Evolutionary conservation across 2,797 vertebrate species (phyloP).

Genomic region (Propithecus deckenii): DNA sequence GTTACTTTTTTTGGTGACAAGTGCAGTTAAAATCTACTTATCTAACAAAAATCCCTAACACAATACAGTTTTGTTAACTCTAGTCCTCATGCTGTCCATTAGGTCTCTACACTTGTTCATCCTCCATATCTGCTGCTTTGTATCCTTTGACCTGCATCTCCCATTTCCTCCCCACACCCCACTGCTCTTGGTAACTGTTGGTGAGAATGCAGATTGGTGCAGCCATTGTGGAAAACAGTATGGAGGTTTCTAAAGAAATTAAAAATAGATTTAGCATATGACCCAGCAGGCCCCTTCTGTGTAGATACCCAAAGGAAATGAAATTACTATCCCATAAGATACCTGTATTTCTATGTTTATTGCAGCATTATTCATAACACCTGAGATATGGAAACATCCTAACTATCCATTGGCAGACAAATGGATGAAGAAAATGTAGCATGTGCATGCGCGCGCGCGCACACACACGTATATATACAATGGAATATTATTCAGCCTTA

Average conservation of each 20-base stretch:
- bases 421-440: not conserved
- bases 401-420: not conserved
- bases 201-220: not conserved
- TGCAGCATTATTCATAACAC: not conserved
- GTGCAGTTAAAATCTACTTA: not conserved
- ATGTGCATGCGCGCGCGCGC: not conserved
- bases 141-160: not conserved
- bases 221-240: not conserved
- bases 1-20: not conserved
- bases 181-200: not conserved
- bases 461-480: not conserved
- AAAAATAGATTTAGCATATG: not conserved
- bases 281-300: not conserved
- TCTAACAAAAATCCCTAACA: not conserved
- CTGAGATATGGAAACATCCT: not conserved
- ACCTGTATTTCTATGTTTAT: not conserved
- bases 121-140: not conserved
- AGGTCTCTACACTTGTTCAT: not conserved
- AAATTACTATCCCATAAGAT: not conserved
- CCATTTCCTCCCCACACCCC: not conserved
- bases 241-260: not conserved
- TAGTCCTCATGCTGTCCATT: not conserved
- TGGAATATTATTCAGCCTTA: not conserved
- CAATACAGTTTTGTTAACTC: not conserved
- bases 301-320: not conserved